Conservation (phyloP, 2,797 vertebrate genomes). For the Liparis tanakae region DNA sequence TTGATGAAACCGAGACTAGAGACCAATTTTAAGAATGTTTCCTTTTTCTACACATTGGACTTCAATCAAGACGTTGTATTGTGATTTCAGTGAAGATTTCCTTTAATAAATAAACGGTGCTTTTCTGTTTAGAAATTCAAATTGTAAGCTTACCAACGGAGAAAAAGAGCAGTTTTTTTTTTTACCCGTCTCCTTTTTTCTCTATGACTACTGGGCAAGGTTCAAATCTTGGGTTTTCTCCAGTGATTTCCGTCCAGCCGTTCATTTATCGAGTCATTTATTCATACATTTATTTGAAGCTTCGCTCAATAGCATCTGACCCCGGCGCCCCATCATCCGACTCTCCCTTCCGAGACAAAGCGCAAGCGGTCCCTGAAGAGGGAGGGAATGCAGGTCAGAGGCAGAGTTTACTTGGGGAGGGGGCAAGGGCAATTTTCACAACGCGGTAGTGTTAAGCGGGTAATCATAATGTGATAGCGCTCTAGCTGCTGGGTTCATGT, state of each 20-base stretch:
- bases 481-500: conserved; percentile 75
- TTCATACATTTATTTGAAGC: conserved; percentile 79
- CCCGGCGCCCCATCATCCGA: conserved; percentile 69
- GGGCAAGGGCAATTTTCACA: conserved; percentile 61
- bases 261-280: conserved; percentile 74
- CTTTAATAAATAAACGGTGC: conserved; percentile 48
- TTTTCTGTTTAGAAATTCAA: conserved; percentile 40
- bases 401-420: conserved; percentile 74
- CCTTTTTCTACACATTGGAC: conserved; percentile 2
- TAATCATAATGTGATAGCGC: conserved; percentile 72
- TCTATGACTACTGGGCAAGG: conserved; percentile 52
- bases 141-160: conserved; percentile 40
- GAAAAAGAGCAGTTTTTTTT: conserved; percentile 40
- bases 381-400: conserved; percentile 76
- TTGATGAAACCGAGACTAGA: conserved; percentile 29
- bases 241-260: conserved; percentile 63
- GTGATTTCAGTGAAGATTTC: conserved; percentile 35
- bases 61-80: conserved; percentile 16
- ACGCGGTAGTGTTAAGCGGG: conserved; percentile 64
- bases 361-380: conserved; percentile 71
- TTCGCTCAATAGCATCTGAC: conserved; percentile 79
- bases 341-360: conserved; percentile 69
- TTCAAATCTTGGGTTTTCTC: conserved; percentile 67
- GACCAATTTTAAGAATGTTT: conserved; percentile 1
- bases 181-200: conserved; percentile 7